Base-by-base conservation (phyloP, 2,797 vertebrate species). In the Pogoniulus pusillus region DNA sequence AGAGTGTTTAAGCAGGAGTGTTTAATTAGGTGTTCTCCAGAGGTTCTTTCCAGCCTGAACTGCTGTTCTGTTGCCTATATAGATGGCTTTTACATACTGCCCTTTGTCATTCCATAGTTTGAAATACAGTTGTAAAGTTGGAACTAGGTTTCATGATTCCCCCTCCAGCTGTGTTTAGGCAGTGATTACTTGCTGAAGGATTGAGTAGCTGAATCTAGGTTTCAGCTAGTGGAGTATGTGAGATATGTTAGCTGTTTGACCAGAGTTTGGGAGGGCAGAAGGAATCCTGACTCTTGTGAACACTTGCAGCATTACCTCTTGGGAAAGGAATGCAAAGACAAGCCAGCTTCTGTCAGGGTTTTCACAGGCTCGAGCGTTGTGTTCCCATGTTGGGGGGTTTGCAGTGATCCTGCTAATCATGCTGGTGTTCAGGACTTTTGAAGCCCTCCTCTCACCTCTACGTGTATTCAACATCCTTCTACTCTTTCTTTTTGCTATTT, bases 241-340 rank as follows among this genome's bases (percentile, higher is more conserved):
- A 86, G 41, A 4, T 47, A 29, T 29, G 60, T 54, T 62, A 58
- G 75, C 35, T 68, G 77, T 71, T 71, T 54, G 39, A 63, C 57
- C 86, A 66, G 62, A 27, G 71, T 92, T 92, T 3, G 12, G 43
- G 49, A 80, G 59, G 55, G 23, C 39, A 62, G 55, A 59, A 77
- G 62, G 85, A 83, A 74, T 91, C 62, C 74, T 71, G 47, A 24
- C 59, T 85, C 37, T 78, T 87, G 34, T 65, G 65, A 20, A 16
- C 53, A 54, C 58, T 92, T 91, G 60, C 55, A 68, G 65, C 39
- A 54, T 86, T 90, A 69, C 55, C 15, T 73, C 54, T 85, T 90
- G 43, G 32, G 58, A 95, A 90, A 87, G 78, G 81, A 86, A 78
- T 91, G 69, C 29, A 51, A 80, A 60, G 70, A 68, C 75, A 43